Conservation (phyloP, 2,113 vertebrate species). For the Myotis davidii region DNA sequence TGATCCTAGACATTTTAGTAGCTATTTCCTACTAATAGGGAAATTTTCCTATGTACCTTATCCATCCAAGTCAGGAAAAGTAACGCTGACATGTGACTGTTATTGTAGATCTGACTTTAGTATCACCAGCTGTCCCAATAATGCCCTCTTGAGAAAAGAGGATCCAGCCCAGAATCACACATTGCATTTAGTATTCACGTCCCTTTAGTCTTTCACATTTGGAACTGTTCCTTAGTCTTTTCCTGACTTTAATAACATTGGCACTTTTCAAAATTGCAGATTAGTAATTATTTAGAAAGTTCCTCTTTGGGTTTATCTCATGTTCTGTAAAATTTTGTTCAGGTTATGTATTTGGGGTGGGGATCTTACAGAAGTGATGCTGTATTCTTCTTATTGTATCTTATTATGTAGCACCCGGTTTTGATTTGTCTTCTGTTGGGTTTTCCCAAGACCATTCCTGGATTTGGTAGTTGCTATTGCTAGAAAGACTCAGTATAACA, state of each 20-base stretch:
- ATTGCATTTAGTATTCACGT: neutral
- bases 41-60: neutral
- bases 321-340: neutral
- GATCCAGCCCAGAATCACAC: neutral
- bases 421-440: neutral
- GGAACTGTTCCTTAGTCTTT: neutral
- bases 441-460: neutral
- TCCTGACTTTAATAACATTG: neutral
- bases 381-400: neutral
- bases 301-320: neutral
- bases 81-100: neutral
- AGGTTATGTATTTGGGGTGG: neutral
- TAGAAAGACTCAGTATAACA: neutral
- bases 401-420: neutral
- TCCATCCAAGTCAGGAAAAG: neutral
- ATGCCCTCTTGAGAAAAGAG: neutral
- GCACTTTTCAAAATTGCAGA: neutral
- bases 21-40: neutral
- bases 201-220: neutral
- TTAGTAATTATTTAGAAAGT: neutral
- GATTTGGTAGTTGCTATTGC: neutral
- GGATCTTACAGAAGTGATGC: neutral
- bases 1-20: neutral
- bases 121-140: neutral
- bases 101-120: neutral